Percentiles rank a stretch among this genome's conserved stretches.
Conservation (phyloP, 2,113 vertebrate species). For the Oryzias woworae region DNA sequence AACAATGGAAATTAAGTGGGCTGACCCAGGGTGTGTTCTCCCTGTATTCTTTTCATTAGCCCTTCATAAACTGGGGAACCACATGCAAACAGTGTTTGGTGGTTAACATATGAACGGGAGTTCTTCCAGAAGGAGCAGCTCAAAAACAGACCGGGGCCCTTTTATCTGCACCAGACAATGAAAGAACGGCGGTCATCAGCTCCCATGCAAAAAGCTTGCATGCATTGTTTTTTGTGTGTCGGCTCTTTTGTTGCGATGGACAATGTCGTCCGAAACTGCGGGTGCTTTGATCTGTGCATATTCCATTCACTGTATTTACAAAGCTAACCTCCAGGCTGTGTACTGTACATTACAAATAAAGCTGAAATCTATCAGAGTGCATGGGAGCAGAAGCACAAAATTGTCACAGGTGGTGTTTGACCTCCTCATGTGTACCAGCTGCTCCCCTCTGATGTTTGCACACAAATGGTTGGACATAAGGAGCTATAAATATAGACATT, state of each 20-base stretch:
- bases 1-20: conserved; percentile 60
- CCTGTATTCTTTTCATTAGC: conserved; percentile 74
- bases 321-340: conserved; percentile 8
- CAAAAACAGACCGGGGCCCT: conserved; percentile 40
- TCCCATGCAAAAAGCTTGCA: conserved; percentile 33
- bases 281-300: neutral
- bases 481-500: too few species aligned
- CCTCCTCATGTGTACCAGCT: too few species aligned
- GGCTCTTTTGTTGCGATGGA: conserved; percentile 9
- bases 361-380: too few species aligned
- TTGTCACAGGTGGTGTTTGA: neutral
- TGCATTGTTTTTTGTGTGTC: neutral
- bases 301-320: neutral
- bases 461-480: too few species aligned
- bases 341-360: neutral
- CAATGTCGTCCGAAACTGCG: conserved; percentile 1
- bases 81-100: conserved; percentile 76
- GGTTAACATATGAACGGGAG: conserved; percentile 75
- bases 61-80: conserved; percentile 69
- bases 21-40: conserved; percentile 43
- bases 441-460: too few species aligned
- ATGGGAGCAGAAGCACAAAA: neutral
- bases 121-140: conserved; percentile 42
- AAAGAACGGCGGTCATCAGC: conserved; percentile 34
- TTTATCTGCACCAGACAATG: conserved; percentile 51